phyloP scores from a whole-genome alignment of 2,797 vertebrate genomes.

The Notoglanidium macrostoma region DNA sequence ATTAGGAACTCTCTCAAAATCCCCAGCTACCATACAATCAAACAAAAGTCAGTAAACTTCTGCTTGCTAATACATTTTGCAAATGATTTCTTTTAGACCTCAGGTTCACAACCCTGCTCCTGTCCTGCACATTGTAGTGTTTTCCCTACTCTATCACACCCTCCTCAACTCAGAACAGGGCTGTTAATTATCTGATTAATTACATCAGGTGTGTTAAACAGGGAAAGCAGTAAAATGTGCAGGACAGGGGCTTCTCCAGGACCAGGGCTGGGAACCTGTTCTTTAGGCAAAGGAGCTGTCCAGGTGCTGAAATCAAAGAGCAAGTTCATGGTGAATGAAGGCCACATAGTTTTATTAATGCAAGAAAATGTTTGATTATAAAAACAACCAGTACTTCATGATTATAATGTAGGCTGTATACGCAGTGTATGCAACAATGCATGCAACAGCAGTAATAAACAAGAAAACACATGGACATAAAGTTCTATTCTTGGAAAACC shows the following conservation, averaged over 20 bases:
- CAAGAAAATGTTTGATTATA: slow-evolving; percentile 2
- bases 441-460: background rate
- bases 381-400: background rate
- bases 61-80: background rate
- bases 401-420: background rate
- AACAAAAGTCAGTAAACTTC: background rate
- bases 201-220: background rate
- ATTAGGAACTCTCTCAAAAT: background rate
- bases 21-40: background rate
- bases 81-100: background rate
- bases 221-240: background rate
- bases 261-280: background rate
- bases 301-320: slow-evolving; percentile 61
- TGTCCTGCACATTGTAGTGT: background rate
- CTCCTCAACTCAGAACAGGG: background rate
- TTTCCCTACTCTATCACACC: background rate
- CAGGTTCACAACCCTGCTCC: background rate
- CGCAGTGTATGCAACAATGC: background rate
- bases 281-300: slow-evolving; percentile 60
- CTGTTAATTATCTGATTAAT: background rate
- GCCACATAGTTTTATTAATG: background rate
- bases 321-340: background rate
- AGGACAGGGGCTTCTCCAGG: background rate
- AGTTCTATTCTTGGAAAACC: background rate
- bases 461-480: background rate